Evolutionary conservation across 2,797 vertebrate genomes (phyloP).

Genomic region (Spea hammondii): DNA sequence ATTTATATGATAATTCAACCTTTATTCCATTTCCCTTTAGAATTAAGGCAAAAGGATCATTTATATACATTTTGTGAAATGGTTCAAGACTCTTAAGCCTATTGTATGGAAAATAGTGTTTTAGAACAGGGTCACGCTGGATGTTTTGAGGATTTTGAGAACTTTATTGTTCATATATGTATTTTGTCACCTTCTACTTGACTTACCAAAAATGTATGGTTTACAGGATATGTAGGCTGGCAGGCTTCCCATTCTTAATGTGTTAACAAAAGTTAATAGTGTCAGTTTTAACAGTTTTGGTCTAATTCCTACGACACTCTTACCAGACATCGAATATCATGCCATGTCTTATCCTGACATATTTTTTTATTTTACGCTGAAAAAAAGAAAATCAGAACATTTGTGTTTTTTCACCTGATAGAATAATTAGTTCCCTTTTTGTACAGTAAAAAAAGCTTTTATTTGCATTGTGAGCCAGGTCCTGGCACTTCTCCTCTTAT

Average conservation of each 20-base stretch:
- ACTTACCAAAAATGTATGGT: constrained; percentile 74
- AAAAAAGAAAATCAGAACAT: constrained; percentile 80
- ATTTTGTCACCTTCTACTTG: constrained; percentile 72
- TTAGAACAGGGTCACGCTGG: constrained; percentile 53
- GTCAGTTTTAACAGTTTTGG: constrained; percentile 85
- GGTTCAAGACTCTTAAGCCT: background rate
- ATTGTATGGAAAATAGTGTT: constrained; percentile 1
- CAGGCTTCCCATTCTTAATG: constrained; percentile 85
- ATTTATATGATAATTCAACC: constrained; percentile 5
- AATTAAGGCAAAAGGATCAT: background rate
- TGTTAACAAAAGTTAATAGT: constrained; percentile 90
- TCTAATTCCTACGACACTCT: constrained; percentile 83
- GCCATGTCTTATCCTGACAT: constrained; percentile 83
- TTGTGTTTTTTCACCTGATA: constrained; percentile 76
- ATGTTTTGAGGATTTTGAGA: constrained; percentile 43
- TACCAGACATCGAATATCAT: constrained; percentile 82
- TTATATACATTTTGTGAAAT: constrained; percentile 26
- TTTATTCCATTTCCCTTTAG: constrained; percentile 3
- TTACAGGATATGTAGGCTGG: constrained; percentile 86
- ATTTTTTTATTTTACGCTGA: constrained; percentile 76
- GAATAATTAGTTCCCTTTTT: constrained; percentile 78
- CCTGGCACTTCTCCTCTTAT: too few species aligned
- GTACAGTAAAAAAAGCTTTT: too few species aligned
- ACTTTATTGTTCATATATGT: constrained; percentile 56
- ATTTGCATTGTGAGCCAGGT: too few species aligned